phyloP scores from a whole-genome alignment of 37 sponge, comb jelly and placozoan genomes.

The Chondrosia reniformis region DNA sequence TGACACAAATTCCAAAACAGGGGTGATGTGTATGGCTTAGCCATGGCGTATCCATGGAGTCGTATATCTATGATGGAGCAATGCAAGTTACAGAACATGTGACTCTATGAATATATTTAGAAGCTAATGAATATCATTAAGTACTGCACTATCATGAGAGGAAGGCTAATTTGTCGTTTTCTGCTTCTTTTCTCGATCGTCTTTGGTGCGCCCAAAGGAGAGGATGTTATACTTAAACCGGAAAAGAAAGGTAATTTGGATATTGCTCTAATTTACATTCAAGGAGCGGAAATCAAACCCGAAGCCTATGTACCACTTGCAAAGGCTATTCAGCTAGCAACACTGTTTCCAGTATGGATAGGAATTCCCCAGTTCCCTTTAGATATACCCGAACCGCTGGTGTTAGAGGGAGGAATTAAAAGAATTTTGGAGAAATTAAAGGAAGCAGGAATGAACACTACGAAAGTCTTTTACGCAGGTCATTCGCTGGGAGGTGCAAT shows the following conservation, averaged over 20 bases:
- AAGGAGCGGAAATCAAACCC: conserved; percentile 54
- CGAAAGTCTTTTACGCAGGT: conserved; percentile 42
- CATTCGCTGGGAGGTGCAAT: conserved; percentile 74
- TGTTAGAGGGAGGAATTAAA: conserved; percentile 28
- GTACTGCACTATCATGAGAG: too few relatives aligned
- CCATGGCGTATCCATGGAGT: too few relatives aligned
- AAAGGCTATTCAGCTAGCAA: conserved; percentile 31
- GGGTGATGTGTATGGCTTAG: too few relatives aligned
- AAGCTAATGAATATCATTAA: too few relatives aligned
- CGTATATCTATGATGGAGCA: too few relatives aligned
- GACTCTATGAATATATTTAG: too few relatives aligned
- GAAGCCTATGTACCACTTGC: conserved; percentile 56
- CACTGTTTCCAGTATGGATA: conserved; percentile 58
- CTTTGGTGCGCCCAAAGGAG: neutral
- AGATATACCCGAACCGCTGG: conserved; percentile 59
- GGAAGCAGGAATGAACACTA: conserved; percentile 44
- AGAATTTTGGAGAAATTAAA: conserved; percentile 40
- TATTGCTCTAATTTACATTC: conserved; percentile 52
- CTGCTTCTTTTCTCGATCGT: neutral
- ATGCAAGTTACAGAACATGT: too few relatives aligned
- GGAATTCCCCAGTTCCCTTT: conserved; percentile 61
- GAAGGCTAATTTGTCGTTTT: too few relatives aligned
- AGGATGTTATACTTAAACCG: conserved; percentile 53
- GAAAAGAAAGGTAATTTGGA: conserved; percentile 17
- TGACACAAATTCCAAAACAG: too few relatives aligned